Conservation (phyloP, 2,888 invertebrate species). For the Harmothoe impar region DNA sequence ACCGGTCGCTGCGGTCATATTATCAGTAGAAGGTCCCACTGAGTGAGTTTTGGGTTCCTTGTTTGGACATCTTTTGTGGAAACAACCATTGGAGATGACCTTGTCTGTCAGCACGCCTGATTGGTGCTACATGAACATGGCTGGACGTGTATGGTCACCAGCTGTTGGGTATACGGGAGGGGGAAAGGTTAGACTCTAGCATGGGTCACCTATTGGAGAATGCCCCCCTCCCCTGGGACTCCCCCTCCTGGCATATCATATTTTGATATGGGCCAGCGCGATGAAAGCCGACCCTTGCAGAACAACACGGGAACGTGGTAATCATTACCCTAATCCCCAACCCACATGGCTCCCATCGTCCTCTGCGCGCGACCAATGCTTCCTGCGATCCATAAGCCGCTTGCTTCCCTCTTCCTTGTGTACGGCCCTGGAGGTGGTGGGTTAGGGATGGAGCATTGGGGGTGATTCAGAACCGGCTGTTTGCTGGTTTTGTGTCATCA, state of each 20-base stretch:
- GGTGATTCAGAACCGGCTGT: conserved; percentile 14
- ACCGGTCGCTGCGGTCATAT: too few relatives aligned
- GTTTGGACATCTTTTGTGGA: too few relatives aligned
- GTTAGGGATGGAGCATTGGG: too few relatives aligned
- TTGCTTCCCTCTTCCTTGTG: neutral
- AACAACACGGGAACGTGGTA: conserved; percentile 56
- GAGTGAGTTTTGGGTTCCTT: too few relatives aligned
- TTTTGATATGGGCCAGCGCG: conserved; percentile 31
- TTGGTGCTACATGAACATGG: too few relatives aligned
- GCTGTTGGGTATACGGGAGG: too few relatives aligned
- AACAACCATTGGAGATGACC: too few relatives aligned
- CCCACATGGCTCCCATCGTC: conserved; percentile 46
- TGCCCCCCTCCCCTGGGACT: neutral
- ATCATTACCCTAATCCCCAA: conserved; percentile 13
- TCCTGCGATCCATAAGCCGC: neutral
- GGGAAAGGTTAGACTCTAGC: too few relatives aligned
- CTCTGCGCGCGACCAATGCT: conserved; percentile 23
- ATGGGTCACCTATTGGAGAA: neutral
- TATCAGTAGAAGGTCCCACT: too few relatives aligned
- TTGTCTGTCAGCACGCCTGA: too few relatives aligned
- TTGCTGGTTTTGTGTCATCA: conserved; percentile 37
- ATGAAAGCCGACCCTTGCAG: conserved; percentile 35
- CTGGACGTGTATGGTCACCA: too few relatives aligned
- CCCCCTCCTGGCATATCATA: neutral
- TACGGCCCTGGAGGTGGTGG: neutral